A percentile compares a stretch with the other conserved stretches of the same genome.
Conservation (phyloP, 2,888 invertebrate species). For the Trachelus troglodyta region DNA sequence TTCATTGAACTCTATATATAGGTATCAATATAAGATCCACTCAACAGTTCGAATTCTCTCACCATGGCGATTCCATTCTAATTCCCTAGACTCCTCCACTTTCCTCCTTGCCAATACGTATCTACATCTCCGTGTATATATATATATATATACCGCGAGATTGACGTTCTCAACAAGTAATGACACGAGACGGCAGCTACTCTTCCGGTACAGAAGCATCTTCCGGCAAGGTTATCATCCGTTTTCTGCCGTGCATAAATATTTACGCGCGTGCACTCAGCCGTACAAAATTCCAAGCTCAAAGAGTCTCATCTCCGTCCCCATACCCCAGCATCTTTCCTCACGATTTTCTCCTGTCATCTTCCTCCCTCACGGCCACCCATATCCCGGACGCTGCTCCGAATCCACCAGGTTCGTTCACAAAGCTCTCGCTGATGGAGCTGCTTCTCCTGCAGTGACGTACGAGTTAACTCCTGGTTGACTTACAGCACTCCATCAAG, state of each 20-base stretch:
- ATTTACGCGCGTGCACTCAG: constrained; percentile 36
- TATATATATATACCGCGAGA: not conserved
- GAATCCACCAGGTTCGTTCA: not conserved
- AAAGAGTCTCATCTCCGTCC: not conserved
- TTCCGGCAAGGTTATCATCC: constrained; percentile 29
- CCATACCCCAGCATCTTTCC: not conserved
- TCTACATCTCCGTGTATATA: not conserved
- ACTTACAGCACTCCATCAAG: not conserved
- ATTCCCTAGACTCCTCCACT: not conserved
- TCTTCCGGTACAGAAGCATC: not conserved
- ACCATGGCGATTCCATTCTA: not conserved
- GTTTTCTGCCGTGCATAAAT: constrained; percentile 37
- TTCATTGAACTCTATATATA: not conserved
- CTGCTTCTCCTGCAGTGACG: not conserved
- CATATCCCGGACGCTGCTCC: not conserved
- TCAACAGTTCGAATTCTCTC: not conserved
- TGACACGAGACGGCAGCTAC: not conserved
- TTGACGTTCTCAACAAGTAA: not conserved
- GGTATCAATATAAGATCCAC: not conserved
- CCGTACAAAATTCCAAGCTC: constrained; percentile 18
- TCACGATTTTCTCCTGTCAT: not conserved
- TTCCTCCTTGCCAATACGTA: not conserved
- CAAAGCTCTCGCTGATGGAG: not conserved
- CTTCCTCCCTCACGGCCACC: not conserved
- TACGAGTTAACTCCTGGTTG: not conserved